phyloP scores from a whole-genome alignment of 2,888 invertebrate genomes.

The Chalcis sispes region DNA sequence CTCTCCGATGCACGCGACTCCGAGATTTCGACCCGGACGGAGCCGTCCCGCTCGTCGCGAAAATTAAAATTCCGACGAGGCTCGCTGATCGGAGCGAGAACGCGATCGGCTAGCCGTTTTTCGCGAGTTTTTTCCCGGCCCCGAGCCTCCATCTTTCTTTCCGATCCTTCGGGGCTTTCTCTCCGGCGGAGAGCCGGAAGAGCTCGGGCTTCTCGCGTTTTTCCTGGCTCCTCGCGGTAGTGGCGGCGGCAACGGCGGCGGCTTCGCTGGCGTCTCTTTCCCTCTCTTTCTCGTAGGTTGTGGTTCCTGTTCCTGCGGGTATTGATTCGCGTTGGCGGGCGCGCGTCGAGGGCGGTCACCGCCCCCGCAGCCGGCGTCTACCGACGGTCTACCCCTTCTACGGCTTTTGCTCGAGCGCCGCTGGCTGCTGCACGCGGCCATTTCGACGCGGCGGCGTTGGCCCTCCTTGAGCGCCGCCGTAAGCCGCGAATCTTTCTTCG shows the following conservation, averaged over 20 bases:
- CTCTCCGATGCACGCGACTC: conserved; percentile 3
- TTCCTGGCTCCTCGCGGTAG: background rate
- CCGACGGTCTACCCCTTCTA: conserved; percentile 72
- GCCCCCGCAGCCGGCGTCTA: conserved; percentile 75
- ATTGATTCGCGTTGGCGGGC: conserved; percentile 76
- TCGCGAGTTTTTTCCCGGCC: no score
- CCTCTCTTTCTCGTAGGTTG: conserved; percentile 59
- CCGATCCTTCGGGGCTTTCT: background rate
- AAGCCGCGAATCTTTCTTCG: conserved; percentile 9
- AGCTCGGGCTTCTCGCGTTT: background rate
- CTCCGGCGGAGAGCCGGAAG: background rate
- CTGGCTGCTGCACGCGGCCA: conserved; percentile 61
- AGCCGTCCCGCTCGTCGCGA: background rate
- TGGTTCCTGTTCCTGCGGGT: conserved; percentile 76
- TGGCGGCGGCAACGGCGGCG: background rate
- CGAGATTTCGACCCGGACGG: background rate
- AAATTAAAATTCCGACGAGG: background rate
- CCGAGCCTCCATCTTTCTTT: background rate
- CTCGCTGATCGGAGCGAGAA: background rate
- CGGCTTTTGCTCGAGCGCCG: conserved; percentile 25
- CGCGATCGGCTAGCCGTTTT: no score
- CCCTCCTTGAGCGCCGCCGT: background rate
- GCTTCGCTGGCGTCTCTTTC: conserved; percentile 36
- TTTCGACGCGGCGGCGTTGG: conserved; percentile 62
- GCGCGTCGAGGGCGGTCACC: conserved; percentile 70